These are phyloP conservation scores for Papilio aristodemus DNA, from an alignment of 1,140 invertebrate species.

Conservation along the genomic window DNA sequence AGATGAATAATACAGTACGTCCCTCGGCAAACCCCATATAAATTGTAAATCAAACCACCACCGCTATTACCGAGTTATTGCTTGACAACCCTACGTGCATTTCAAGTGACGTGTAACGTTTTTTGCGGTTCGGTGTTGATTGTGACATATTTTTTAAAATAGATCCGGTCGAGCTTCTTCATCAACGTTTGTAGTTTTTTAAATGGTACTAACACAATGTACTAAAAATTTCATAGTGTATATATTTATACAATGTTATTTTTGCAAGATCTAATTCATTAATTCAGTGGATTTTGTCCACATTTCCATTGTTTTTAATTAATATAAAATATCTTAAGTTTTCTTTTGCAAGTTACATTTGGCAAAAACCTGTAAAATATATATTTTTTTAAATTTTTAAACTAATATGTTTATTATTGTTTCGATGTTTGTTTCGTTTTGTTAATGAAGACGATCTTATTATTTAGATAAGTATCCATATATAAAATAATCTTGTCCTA, in stretches of 20 bases:
- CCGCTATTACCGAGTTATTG: not conserved
- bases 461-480: no score
- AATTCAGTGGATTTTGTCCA: not conserved
- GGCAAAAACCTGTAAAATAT: not conserved
- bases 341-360: not conserved
- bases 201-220: not conserved
- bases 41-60: not conserved
- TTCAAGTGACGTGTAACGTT: not conserved
- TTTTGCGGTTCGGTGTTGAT: not conserved
- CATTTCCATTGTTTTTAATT: not conserved
- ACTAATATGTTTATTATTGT: not conserved
- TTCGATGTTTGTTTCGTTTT: not conserved
- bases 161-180: not conserved
- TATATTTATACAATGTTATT: no score
- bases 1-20: slow-evolving; percentile 50
- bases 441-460: no score
- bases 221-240: no score
- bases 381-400: not conserved
- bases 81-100: not conserved
- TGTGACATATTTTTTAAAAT: not conserved
- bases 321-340: not conserved
- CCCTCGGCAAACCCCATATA: not conserved
- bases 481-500: slow-evolving; percentile 11
- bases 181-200: not conserved
- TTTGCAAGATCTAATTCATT: not conserved